phyloP scores from a whole-genome alignment of 1,140 invertebrate genomes.

The Bathynomus jamesi region DNA sequence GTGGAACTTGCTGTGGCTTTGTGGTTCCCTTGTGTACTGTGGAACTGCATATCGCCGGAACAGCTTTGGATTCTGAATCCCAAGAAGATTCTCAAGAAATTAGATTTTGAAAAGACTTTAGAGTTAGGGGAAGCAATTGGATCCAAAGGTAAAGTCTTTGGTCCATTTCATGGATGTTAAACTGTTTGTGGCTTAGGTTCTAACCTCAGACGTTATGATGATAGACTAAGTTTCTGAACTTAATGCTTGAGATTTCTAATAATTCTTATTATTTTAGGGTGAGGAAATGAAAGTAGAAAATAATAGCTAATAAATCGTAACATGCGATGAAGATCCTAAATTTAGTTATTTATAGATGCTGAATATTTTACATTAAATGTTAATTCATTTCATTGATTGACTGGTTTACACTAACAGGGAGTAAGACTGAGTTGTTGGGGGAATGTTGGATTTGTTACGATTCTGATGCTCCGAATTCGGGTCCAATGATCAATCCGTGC shows the following conservation, averaged over 20 bases:
- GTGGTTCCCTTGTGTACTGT: slow-evolving; percentile 90
- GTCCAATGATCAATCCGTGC: slow-evolving; percentile 78
- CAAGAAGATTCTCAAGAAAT: slow-evolving; percentile 54
- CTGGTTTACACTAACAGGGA: not conserved
- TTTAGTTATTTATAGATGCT: not conserved
- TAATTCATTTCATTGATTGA: not conserved
- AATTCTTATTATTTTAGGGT: too few species aligned
- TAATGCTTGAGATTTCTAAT: too few species aligned
- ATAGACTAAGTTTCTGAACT: too few species aligned
- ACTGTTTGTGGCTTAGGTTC: too few species aligned
- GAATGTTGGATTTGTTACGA: slow-evolving; percentile 96
- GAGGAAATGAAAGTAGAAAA: too few species aligned
- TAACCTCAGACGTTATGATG: too few species aligned
- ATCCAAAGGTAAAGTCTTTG: slow-evolving; percentile 16
- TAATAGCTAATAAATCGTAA: too few species aligned
- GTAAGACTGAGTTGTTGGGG: slow-evolving; percentile 7
- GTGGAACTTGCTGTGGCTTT: slow-evolving; percentile 87
- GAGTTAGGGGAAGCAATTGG: slow-evolving; percentile 21
- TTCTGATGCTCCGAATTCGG: slow-evolving; percentile 59
- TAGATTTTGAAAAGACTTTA: slow-evolving; percentile 32
- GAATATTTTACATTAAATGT: not conserved
- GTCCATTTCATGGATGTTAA: too few species aligned
- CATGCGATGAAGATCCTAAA: too few species aligned
- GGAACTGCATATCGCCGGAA: slow-evolving; percentile 83
- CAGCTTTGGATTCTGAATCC: slow-evolving; percentile 90